Percentiles rank a stretch among this genome's conserved stretches.
Evolutionary conservation across 2,888 invertebrate species (phyloP).

Genomic region (Patella caerulea): DNA sequence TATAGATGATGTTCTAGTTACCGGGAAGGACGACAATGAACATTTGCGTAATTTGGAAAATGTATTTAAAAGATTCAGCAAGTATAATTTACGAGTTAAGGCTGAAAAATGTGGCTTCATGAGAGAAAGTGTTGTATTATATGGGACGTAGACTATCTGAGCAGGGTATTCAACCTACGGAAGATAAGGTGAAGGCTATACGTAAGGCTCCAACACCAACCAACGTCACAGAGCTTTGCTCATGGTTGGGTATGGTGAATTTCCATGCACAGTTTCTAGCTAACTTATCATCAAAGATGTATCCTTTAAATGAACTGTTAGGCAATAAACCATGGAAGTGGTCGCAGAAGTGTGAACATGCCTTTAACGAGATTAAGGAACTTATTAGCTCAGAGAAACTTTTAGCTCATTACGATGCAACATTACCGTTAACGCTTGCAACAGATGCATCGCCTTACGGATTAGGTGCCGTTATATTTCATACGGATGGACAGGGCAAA

Average conservation of each 20-base stretch:
- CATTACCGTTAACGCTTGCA: constrained; percentile 5
- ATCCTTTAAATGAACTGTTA: constrained; percentile 19
- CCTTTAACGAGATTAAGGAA: constrained; percentile 9
- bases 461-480: constrained; percentile 27
- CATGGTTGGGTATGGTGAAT: constrained; percentile 20
- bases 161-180: background rate
- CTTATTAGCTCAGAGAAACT: constrained; percentile 15
- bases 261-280: constrained; percentile 20
- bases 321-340: constrained; percentile 13
- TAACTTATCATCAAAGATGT: constrained; percentile 3
- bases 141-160: constrained; percentile 13
- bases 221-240: constrained; percentile 21
- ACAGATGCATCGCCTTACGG: constrained; percentile 27
- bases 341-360: constrained; percentile 18
- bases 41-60: constrained; percentile 16
- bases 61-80: constrained; percentile 14
- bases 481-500: constrained; percentile 14
- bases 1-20: constrained; percentile 36
- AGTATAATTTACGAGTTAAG: constrained; percentile 18
- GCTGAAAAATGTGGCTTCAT: constrained; percentile 18
- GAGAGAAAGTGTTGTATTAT: constrained; percentile 11
- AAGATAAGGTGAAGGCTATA: constrained; percentile 25
- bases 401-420: constrained; percentile 22
- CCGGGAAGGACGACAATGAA: constrained; percentile 18
- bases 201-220: constrained; percentile 13